Evolutionary conservation across 1,140 invertebrate genomes (phyloP).

Genomic region (Microvelia longipes): DNA sequence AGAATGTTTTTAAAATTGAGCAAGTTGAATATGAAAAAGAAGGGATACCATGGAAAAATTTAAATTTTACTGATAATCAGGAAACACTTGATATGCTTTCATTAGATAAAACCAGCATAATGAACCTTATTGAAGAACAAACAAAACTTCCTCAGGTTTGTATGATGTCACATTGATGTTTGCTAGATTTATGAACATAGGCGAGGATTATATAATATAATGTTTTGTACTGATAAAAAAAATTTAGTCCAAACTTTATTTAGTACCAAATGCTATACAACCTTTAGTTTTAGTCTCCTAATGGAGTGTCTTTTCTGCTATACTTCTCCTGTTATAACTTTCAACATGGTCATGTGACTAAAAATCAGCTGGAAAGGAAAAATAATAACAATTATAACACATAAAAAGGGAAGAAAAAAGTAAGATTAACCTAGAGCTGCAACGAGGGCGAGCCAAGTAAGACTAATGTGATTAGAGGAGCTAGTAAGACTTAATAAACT

Average conservation of each 20-base stretch:
- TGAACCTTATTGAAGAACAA: constrained; percentile 88
- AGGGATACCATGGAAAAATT: constrained; percentile 80
- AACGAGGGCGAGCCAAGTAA: too few relatives aligned
- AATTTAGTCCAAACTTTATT: not conserved
- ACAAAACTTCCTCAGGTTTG: constrained; percentile 78
- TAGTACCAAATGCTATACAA: not conserved
- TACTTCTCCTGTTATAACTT: too few relatives aligned
- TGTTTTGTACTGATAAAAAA: not conserved
- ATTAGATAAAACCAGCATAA: constrained; percentile 70
- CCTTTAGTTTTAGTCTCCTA: not conserved
- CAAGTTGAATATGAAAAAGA: constrained; percentile 84
- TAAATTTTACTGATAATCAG: constrained; percentile 88
- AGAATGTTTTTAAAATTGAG: constrained; percentile 90
- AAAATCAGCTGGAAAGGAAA: not conserved
- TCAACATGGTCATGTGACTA: too few relatives aligned
- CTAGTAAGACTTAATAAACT: too few relatives aligned
- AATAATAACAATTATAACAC: too few relatives aligned
- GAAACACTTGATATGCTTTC: constrained; percentile 80
- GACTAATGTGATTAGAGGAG: too few relatives aligned
- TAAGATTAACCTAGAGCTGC: too few relatives aligned
- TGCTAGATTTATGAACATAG: not conserved
- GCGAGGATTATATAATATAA: not conserved
- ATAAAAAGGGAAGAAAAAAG: too few relatives aligned
- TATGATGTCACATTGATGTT: not conserved
- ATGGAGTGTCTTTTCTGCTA: not conserved